Evolutionary conservation across 1,140 invertebrate species (phyloP).

Genomic region (Zaprionus tsacasi): DNA sequence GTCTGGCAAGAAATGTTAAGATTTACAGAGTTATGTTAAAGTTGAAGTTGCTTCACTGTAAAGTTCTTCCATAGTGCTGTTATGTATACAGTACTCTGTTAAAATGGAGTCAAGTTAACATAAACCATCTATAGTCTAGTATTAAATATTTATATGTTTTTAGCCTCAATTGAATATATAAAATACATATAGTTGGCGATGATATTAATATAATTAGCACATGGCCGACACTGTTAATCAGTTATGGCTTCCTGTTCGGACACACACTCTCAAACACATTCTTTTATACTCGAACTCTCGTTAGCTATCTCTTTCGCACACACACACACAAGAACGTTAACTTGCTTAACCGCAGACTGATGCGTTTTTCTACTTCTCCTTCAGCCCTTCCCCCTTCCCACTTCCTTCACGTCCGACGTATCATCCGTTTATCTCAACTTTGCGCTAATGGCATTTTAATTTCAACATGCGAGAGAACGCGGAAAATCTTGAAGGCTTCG

Average conservation of each 20-base stretch:
- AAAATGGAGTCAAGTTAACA: no score
- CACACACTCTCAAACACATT: neutral
- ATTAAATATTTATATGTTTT: no score
- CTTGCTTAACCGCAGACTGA: conserved; percentile 22
- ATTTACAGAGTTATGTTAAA: neutral
- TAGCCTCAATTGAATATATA: no score
- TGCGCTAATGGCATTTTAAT: conserved; percentile 76
- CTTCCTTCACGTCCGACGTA: conserved; percentile 14
- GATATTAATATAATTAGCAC: neutral
- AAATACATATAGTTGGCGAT: neutral
- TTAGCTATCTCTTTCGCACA: neutral
- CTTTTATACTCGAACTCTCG: neutral
- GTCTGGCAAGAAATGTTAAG: neutral
- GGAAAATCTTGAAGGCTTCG: conserved; percentile 40
- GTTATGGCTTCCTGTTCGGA: neutral
- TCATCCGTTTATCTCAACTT: conserved; percentile 53
- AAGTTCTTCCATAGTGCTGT: neutral
- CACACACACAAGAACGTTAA: neutral
- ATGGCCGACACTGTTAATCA: neutral
- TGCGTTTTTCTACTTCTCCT: neutral
- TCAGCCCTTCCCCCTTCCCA: neutral
- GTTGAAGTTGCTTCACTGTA: neutral
- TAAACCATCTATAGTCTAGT: no score
- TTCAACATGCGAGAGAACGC: conserved; percentile 43
- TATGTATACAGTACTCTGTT: neutral